Base-by-base conservation (phyloP, 1,140 invertebrate species). In the Orussus abietinus region DNA sequence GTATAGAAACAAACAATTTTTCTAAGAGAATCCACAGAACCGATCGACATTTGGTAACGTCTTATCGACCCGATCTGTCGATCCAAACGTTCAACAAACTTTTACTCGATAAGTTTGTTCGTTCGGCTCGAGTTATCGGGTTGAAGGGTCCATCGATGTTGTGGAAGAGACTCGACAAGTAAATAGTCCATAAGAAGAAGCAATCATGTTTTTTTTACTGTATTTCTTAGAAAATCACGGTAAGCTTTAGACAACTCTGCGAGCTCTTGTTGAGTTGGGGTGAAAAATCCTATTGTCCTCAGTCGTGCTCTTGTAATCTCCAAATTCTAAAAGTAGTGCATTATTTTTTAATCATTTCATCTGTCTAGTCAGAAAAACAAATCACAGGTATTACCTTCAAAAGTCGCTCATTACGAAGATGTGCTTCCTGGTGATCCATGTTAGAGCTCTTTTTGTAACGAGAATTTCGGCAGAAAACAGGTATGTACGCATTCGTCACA, bases 1-100 rank as follows among this genome's bases (percentile, higher is more conserved):
- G n/a, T n/a, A n/a, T n/a, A n/a, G n/a, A n/a, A n/a, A n/a, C n/a
- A n/a, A n/a, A n/a, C n/a, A n/a, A n/a, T n/a, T n/a, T n/a, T n/a
- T n/a, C n/a, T n/a, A n/a, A n/a, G n/a, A n/a, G n/a, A n/a, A n/a
- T n/a, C n/a, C n/a, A n/a, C n/a, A n/a, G n/a, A n/a, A n/a, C n/a
- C n/a, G n/a, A n/a, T n/a, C n/a, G n/a, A n/a, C n/a, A n/a, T n/a
- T n/a, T n/a, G n/a, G n/a, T n/a, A 15, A 33, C 29, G 32, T 47
- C 55, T 62, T 39, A 59, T 55, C 48, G 35, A 36, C 55, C 54
- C 60, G 63, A 64, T 72, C 38, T 56, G 69, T 71, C 71, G 71
- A 70, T 71, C 71, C 69, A 22, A 60, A 65, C 67, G 71, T 64
- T 70, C 69, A 74, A 68, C 57, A 74, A 72, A 74, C 71, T 74